Base-by-base conservation (phyloP, 2,888 invertebrate species). In the Latrodectus hesperus region DNA sequence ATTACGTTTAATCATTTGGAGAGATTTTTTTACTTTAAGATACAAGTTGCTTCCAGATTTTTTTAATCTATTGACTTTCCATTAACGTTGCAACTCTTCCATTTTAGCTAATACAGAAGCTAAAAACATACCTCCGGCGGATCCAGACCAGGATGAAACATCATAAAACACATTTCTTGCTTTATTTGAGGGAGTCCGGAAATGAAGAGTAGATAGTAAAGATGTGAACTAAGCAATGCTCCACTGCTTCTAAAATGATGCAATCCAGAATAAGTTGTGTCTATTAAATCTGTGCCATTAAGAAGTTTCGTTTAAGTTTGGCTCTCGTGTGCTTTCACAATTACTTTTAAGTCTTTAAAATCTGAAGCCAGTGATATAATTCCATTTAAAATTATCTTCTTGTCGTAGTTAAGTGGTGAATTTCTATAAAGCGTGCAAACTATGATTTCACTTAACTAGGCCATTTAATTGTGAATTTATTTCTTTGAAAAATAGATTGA, bases 91-190 rank as follows among this genome's bases (percentile, higher is more conserved):
- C 60, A 60, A 60, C 10, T 60, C 60, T 60, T 49, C 51, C 53
- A 26, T 72, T 83, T 81, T 86, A 81, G 86, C 86, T 86, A 86
- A 81, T 55, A 86, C 86, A 86, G 75, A 86, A 86, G 86, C 86
- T 81, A 81, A 86, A 86, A 74, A 86, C 86, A 86, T 86, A 86
- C 86, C 86, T 86, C 76, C 81, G 16, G 12, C n/a, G 52, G 70
- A 64, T 81, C 81, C 76, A 55, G n/a, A 53, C 14, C 38, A 65
- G n/a, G 14, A 51, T 65, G 53, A 26, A 16, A 17, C 53, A 26
- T 71, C 81, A 81, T 53, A 16, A 55, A 64, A 79, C 53, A 49
- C 79, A 70, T 16, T 65, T 64, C 80, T 80, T 65, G 81, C 79
- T 75, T 86, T 68, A 38, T 38, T 38, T 38, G 38, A 64, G 17